These are phyloP conservation scores for Imbricaverruca yamaguchii DNA, from an alignment of 2,888 invertebrate genomes.

Conservation along the genomic window DNA sequence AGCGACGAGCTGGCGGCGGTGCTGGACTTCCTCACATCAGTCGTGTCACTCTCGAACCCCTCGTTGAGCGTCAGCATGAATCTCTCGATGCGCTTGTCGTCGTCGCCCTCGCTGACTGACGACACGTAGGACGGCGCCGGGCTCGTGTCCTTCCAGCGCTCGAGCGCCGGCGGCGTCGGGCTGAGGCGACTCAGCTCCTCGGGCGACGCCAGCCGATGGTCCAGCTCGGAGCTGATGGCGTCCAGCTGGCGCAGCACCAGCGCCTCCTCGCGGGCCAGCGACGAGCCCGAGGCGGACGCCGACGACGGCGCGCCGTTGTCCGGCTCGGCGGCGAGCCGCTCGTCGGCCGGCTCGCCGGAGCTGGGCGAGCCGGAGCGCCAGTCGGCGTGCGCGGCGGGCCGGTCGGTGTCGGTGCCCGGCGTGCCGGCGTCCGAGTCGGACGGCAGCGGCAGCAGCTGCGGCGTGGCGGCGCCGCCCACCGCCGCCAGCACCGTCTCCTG, in stretches of 20 bases:
- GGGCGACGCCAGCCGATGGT: neutral
- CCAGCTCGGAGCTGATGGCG: conserved; percentile 3
- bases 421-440: conserved; percentile 8
- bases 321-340: neutral
- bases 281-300: neutral
- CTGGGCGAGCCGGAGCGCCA: neutral
- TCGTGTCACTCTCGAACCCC: neutral
- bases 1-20: no score
- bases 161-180: conserved; percentile 2
- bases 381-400: neutral
- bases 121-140: neutral
- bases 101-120: neutral
- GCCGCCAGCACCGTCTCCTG: conserved; percentile 15
- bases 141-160: conserved; percentile 4
- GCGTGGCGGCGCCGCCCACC: neutral
- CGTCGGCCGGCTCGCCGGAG: neutral
- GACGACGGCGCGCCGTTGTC: conserved; percentile 9
- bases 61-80: conserved; percentile 2
- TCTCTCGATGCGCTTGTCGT: neutral
- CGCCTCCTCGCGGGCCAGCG: conserved; percentile 1
- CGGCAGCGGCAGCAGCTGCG: conserved; percentile 6
- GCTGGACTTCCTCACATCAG: no score
- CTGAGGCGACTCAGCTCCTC: conserved; percentile 10
- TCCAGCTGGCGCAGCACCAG: conserved; percentile 8
- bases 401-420: neutral